Conservation (phyloP, 2,797 vertebrate species). For the Erethizon dorsatum region DNA sequence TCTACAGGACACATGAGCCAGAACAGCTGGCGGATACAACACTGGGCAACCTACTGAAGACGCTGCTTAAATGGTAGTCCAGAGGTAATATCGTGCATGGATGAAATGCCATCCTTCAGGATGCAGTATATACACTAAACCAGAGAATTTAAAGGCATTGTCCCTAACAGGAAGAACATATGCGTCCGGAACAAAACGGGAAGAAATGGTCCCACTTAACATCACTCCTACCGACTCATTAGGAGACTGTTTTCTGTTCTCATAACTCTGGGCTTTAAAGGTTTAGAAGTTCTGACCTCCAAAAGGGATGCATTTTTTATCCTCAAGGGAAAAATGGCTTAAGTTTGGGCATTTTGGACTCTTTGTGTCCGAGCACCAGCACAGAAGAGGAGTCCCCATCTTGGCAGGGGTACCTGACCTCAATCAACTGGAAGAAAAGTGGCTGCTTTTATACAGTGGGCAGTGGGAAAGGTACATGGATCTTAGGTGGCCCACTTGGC, state of each 20-base stretch:
- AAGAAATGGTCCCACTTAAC: constrained; percentile 14
- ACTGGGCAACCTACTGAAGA: neutral
- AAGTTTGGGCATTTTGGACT: neutral
- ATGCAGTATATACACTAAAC: neutral
- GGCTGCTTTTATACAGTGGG: constrained; percentile 9
- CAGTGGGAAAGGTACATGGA: neutral
- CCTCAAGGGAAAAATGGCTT: neutral
- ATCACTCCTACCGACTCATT: neutral
- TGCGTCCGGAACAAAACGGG: neutral
- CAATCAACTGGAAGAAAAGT: neutral
- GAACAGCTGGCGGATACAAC: neutral
- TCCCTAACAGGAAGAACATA: neutral
- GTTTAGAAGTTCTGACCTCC: constrained; percentile 42
- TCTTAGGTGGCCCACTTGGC: neutral
- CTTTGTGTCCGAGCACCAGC: neutral
- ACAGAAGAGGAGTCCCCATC: neutral
- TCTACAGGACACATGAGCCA: neutral
- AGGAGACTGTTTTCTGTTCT: neutral
- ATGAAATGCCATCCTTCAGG: neutral
- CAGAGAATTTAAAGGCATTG: neutral
- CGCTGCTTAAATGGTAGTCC: neutral
- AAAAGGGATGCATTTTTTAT: neutral
- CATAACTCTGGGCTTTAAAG: neutral
- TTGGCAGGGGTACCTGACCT: constrained; percentile 19
- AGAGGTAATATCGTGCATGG: neutral